Conservation (phyloP, 2,113 vertebrate genomes). For the Pituophis catenifer region DNA sequence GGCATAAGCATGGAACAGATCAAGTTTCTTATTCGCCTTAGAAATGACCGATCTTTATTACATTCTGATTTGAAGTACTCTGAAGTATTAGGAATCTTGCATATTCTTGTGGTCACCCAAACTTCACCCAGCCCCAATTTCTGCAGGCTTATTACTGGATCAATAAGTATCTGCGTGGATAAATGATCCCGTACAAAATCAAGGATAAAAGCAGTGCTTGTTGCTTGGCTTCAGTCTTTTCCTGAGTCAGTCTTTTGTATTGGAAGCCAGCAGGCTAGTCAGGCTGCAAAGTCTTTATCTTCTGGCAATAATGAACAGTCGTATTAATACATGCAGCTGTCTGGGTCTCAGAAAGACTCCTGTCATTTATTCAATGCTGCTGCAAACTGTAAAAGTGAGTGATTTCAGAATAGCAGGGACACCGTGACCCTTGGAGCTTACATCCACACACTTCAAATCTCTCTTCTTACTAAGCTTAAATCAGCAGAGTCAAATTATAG, state of each 20-base stretch:
- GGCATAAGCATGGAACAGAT: not conserved
- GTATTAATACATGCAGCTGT: slow-evolving; percentile 9
- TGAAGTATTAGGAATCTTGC: not conserved
- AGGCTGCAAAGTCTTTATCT: not conserved
- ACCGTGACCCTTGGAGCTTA: not conserved
- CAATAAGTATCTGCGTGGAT: not conserved
- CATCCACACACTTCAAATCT: not conserved
- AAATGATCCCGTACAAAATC: not conserved
- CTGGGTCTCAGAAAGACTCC: not conserved
- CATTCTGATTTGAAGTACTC: not conserved
- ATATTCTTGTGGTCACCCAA: not conserved
- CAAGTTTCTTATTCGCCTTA: not conserved
- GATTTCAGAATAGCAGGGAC: not conserved
- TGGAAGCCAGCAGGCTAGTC: not conserved
- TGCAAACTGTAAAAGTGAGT: not conserved
- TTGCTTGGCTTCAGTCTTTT: rapidly evolving
- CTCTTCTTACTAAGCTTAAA: not conserved
- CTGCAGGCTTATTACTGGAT: not conserved
- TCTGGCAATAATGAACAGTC: not conserved
- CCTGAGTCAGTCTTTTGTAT: rapidly evolving
- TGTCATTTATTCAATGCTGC: slow-evolving; percentile 9
- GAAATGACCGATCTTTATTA: not conserved
- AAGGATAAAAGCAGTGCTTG: not conserved
- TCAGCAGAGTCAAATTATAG: not conserved
- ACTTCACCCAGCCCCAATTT: not conserved